Evolutionary conservation across 2,113 vertebrate genomes (phyloP).

Genomic region (Jaculus jaculus): DNA sequence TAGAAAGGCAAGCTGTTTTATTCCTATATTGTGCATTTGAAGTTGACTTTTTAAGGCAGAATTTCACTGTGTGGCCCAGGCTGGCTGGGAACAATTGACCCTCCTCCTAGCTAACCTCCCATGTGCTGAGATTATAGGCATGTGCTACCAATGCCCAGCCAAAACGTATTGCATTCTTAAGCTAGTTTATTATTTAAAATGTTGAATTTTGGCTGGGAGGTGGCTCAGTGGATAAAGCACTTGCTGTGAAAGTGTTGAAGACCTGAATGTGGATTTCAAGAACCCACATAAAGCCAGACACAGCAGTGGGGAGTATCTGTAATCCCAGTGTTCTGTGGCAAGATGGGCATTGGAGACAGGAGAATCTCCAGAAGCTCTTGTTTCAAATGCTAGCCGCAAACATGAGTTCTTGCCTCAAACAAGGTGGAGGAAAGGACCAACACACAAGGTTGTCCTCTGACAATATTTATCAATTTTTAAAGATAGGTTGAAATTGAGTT

Average conservation of each 20-base stretch:
- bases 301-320: not conserved
- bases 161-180: not conserved
- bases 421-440: too few relatives aligned
- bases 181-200: not conserved
- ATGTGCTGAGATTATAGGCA: not conserved
- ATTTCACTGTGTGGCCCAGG: not conserved
- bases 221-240: not conserved
- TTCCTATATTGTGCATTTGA: slow-evolving; percentile 8
- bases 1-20: slow-evolving; percentile 6
- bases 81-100: not conserved
- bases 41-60: not conserved
- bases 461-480: not conserved
- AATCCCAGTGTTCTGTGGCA: not conserved
- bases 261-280: not conserved
- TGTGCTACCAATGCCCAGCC: not conserved
- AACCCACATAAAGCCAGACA: not conserved
- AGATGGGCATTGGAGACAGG: not conserved
- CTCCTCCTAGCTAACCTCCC: not conserved
- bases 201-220: not conserved
- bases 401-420: too few relatives aligned
- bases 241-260: not conserved
- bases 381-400: not conserved
- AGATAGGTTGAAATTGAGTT: slow-evolving; percentile 13
- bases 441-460: too few relatives aligned
- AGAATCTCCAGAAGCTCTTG: not conserved